Conservation (phyloP, 2,113 vertebrate species). For the Pomatorhinus ruficollis region DNA sequence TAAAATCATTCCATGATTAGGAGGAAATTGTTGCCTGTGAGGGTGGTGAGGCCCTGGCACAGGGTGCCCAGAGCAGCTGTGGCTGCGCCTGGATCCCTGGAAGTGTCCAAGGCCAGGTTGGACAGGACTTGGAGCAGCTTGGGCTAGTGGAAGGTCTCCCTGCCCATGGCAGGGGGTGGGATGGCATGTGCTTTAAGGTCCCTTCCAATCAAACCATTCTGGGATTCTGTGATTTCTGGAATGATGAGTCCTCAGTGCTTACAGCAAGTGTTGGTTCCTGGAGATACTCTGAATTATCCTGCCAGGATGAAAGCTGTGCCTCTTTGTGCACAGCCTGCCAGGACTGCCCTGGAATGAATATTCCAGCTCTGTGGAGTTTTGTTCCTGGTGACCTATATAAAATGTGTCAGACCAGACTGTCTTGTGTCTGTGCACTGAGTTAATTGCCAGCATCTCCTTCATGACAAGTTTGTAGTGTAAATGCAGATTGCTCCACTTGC, state of each 20-base stretch:
- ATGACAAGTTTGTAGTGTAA: background rate
- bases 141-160: background rate
- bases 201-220: background rate
- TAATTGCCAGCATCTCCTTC: background rate
- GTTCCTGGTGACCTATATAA: background rate
- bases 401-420: background rate
- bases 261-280: background rate
- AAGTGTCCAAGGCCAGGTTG: accelerated
- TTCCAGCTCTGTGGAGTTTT: background rate
- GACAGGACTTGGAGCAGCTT: background rate
- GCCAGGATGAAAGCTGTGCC: background rate
- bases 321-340: background rate
- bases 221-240: background rate
- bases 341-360: background rate
- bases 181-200: background rate
- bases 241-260: background rate
- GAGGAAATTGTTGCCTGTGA: background rate
- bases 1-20: background rate
- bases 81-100: background rate
- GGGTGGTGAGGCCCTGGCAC: background rate
- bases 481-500: background rate
- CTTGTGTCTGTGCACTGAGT: background rate
- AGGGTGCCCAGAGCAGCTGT: background rate
- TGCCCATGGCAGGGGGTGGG: background rate
- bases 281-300: background rate